These are phyloP conservation scores for Clarias macrocephalus DNA, from an alignment of 2,113 vertebrate genomes.

Conservation along the genomic window DNA sequence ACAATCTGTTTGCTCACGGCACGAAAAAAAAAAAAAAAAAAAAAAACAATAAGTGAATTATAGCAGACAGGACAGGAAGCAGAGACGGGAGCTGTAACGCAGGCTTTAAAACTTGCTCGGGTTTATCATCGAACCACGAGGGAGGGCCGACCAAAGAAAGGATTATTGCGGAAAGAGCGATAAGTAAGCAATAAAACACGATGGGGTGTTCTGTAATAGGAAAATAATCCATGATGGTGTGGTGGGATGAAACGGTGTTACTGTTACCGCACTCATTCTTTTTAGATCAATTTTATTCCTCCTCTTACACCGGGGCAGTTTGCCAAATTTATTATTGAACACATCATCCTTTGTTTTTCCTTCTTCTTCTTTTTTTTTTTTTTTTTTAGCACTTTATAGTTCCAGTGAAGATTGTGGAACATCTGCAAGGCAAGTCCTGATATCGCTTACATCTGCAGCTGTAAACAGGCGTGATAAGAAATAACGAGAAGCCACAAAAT, in stretches of 20 bases:
- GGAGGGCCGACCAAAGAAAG: constrained; percentile 27
- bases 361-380: too few relatives aligned
- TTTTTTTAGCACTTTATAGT: neutral
- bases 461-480: neutral
- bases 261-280: neutral
- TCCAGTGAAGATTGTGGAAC: neutral
- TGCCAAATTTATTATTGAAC: neutral
- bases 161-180: constrained; percentile 31
- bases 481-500: neutral
- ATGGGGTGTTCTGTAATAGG: neutral
- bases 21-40: constrained; percentile 40
- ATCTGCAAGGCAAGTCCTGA: neutral
- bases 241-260: neutral
- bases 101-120: constrained; percentile 37
- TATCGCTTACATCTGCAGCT: neutral
- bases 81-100: constrained; percentile 28
- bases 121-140: constrained; percentile 53
- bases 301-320: neutral
- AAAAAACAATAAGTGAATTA: constrained; percentile 50
- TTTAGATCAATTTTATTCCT: neutral
- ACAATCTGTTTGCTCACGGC: constrained; percentile 36
- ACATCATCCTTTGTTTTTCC: neutral
- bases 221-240: neutral
- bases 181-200: constrained; percentile 5
- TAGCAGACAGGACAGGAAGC: constrained; percentile 26